Evolutionary conservation across 2,113 vertebrate genomes (phyloP), one percentile per base, ranked within the genome.

Genomic region (Gnathonemus longibarbis): DNA sequence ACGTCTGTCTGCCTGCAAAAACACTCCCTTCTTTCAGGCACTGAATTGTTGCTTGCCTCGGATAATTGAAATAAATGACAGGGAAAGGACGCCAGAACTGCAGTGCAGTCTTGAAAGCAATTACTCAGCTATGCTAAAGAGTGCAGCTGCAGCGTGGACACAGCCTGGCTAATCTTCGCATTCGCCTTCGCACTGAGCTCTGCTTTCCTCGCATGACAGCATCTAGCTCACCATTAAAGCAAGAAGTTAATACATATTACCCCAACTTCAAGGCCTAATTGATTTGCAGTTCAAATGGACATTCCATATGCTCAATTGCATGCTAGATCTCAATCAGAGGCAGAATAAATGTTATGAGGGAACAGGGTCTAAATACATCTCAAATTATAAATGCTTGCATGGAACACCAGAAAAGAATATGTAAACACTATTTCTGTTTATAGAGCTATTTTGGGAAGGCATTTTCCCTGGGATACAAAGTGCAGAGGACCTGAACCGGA

Each of bases 371-470:
- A 45, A 48, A 45, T n/a, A 84, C 46, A 31, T 15, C 21, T 48
- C 48, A 86, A 49, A 86, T 86, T 86, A 48, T 27, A 46, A 27
- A 86, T 86, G 84, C 46, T 31, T 50, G 48, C 84, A 27, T 50
- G 5, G 21, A 86, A 49, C 24, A 48, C 84, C 42, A 86, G 84
- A 5, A 48, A 86, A 50, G 46, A 50, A 49, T 50, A 86, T 1
- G 24, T 86, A 86, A 86, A 86, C 84, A 50, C 45, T 86, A 50
- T 86, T 86, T 50, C n/a, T 17, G 48, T 86, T 86, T 86, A 86
- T 27, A 42, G 48, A 86, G 84, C 46, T 86, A 49, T 86, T 50
- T 86, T 10, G n/a, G 45, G 45, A 86, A 50, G 84, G 45, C 84
- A 86, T 86, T 86, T 85, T 21, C 84, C 19, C 45, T 5, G 3